phyloP scores from a whole-genome alignment of 2,888 invertebrate species.

The Megaustenia siamemsis region DNA sequence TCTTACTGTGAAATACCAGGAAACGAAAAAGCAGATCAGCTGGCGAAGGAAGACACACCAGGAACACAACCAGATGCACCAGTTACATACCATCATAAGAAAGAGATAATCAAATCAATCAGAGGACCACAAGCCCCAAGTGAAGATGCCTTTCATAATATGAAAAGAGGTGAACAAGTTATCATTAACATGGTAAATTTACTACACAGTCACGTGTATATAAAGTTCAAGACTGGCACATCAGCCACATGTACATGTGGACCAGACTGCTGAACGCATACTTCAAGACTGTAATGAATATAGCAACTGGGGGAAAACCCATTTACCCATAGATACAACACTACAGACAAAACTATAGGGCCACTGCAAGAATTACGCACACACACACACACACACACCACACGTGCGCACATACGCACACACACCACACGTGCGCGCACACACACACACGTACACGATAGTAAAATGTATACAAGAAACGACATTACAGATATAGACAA shows the following conservation, averaged over 20 bases:
- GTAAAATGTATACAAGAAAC: no score
- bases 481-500: no score
- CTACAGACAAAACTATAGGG: neutral
- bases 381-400: no score
- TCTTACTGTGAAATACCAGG: constrained; percentile 3
- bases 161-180: neutral
- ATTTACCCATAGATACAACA: neutral
- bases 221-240: neutral
- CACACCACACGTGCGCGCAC: no score
- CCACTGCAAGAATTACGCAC: neutral
- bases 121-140: neutral
- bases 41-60: neutral
- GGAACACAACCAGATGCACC: neutral
- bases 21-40: neutral
- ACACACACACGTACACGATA: no score
- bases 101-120: neutral
- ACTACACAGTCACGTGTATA: neutral
- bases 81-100: neutral
- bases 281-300: neutral
- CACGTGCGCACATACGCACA: no score
- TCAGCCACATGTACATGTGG: neutral
- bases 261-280: neutral
- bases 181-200: neutral
- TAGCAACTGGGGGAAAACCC: neutral
- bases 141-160: neutral